Evolutionary conservation across 2,888 invertebrate species (phyloP), one percentile per base, ranked within the genome.

Genomic region (Cosmopolites sordidus): DNA sequence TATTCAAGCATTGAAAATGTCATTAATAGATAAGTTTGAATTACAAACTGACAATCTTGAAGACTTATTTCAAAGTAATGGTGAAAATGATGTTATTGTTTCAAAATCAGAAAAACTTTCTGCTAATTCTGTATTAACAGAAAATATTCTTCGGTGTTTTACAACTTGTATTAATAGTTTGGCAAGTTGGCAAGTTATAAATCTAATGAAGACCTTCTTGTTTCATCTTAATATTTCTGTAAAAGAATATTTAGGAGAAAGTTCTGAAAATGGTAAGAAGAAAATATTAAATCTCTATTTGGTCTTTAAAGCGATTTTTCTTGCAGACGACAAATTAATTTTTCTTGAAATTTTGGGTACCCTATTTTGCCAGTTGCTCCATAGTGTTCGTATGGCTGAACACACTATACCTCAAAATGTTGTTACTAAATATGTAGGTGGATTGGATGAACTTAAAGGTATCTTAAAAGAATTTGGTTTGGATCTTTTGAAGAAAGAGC

Each of bases 171-270:
- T 72, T 39, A 60, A 60, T 9, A 60, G 59, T 38, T 58, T 73
- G 46, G 64, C 69, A 2, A 70, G 69, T 50, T 68, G 69, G 68
- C 70, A 72, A 59, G 62, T 70, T 41, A 69, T 70, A 37, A 70
- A 70, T 61, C 51, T 73, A 27, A 68, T 72, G 46, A 71, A 66
- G 60, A 72, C 72, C 0, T 58, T 72, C 12, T 45, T 70, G 29
- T 66, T 60, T 60, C 68, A 70, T 59, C 58, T 74, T 18, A 64
- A 66, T 16, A 60, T 48, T n/a, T 60, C 62, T 37, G 57, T 70
- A 15, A 58, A 59, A 8, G 58, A 54, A 37, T 59, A 45, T 51
- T 39, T 29, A 8, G 4, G 17, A 18, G 40, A 43, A 5, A 16
- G 2, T 29, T 39, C 14, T 54, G 16, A 40, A 16, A 16, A 14